Percentiles rank a stretch among this genome's conserved stretches.
Evolutionary conservation across 2,888 invertebrate genomes (phyloP).

Genomic region (Alsophila aescularia): DNA sequence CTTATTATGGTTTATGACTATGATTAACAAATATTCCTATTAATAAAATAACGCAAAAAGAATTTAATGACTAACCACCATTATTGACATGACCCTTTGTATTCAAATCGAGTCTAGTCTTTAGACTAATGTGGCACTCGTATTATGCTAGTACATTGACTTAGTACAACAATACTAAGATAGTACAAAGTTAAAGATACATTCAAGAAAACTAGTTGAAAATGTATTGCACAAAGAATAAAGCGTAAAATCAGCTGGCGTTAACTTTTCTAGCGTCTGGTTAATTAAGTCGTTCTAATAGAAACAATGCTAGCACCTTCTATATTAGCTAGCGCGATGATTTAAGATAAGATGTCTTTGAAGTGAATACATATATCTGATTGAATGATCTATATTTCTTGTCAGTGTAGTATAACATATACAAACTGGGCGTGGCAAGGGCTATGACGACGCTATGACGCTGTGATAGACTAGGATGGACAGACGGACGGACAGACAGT

Average conservation of each 20-base stretch:
- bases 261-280: not conserved
- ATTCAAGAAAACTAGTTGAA: not conserved
- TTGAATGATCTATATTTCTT: constrained; percentile 6
- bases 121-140: constrained; percentile 13
- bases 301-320: constrained; percentile 17
- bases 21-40: too few species aligned
- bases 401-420: not conserved
- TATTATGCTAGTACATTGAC: constrained; percentile 19
- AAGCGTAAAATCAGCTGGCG: not conserved
- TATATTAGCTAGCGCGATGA: constrained; percentile 18
- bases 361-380: constrained; percentile 13
- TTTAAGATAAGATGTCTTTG: constrained; percentile 20
- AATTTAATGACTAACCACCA: constrained; percentile 15
- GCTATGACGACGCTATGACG: too few species aligned
- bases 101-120: constrained; percentile 16
- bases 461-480: too few species aligned
- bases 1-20: too few species aligned
- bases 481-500: too few species aligned
- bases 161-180: constrained; percentile 13
- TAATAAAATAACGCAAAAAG: constrained; percentile 1
- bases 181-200: constrained; percentile 5
- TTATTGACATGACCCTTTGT: constrained; percentile 11
- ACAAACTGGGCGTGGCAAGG: not conserved
- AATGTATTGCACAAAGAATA: not conserved
- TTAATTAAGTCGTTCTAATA: not conserved